phyloP scores from a whole-genome alignment of 2,797 vertebrate genomes.

The Uromys caudimaculatus region DNA sequence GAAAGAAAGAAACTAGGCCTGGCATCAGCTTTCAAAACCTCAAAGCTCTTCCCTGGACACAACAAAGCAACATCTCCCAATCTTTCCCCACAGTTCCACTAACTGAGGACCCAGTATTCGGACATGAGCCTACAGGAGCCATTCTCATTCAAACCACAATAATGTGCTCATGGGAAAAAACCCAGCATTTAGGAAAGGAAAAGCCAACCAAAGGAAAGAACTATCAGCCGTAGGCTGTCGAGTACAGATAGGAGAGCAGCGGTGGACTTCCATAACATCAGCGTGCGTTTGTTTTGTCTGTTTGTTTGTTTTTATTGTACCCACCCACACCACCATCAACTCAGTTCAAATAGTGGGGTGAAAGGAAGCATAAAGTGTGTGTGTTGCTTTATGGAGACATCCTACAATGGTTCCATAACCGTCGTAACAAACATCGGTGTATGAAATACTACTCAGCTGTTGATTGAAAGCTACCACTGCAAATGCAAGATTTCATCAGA shows the following conservation, averaged over 20 bases:
- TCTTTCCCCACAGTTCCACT: background rate
- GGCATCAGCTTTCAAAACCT: no score
- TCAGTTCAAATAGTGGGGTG: background rate
- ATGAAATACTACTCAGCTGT: background rate
- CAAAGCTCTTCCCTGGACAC: background rate
- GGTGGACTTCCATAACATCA: background rate
- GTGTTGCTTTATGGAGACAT: background rate
- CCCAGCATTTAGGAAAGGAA: background rate
- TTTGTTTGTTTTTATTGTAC: background rate
- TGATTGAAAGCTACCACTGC: background rate
- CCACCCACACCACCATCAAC: background rate
- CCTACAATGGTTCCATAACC: background rate
- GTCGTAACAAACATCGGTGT: background rate
- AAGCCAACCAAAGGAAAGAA: background rate
- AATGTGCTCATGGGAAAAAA: background rate
- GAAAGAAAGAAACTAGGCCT: background rate
- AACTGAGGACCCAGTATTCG: background rate
- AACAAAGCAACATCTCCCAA: no score
- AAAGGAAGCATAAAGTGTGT: background rate
- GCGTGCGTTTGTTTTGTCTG: background rate
- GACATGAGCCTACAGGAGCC: background rate
- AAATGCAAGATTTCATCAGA: conserved; percentile 15
- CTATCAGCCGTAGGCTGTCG: background rate
- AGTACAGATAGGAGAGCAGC: background rate
- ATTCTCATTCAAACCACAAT: background rate